A percentile compares a stretch with the other conserved stretches of the same genome.
Evolutionary conservation across 2,797 vertebrate genomes (phyloP).

Genomic region (Thalassophryne amazonica): DNA sequence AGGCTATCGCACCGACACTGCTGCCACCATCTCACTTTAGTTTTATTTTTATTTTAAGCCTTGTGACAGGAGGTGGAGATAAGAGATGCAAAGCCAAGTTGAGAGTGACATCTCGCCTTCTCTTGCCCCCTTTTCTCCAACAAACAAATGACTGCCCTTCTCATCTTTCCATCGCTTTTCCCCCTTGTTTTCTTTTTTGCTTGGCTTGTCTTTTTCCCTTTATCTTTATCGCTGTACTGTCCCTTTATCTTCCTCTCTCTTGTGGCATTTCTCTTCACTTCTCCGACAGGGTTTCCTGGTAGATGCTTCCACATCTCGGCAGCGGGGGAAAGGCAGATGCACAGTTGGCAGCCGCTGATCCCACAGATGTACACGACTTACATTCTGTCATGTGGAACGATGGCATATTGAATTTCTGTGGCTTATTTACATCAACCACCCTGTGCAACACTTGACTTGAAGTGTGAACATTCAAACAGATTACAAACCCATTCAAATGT

Average conservation of each 20-base stretch:
- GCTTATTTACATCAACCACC: slow-evolving; percentile 1
- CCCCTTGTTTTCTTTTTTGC: slow-evolving; percentile 45
- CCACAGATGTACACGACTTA: slow-evolving; percentile 25
- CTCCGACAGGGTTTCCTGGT: slow-evolving; percentile 48
- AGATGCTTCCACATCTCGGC: slow-evolving; percentile 31
- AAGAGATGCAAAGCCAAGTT: slow-evolving; percentile 72
- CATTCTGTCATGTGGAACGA: slow-evolving; percentile 37
- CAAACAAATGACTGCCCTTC: slow-evolving; percentile 37
- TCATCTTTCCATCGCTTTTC: slow-evolving; percentile 38
- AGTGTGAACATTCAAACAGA: background rate
- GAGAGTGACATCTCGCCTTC: slow-evolving; percentile 51
- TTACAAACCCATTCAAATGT: background rate
- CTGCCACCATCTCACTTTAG: slow-evolving; percentile 72
- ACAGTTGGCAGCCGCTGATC: slow-evolving; percentile 27
- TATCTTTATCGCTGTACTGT: slow-evolving; percentile 58
- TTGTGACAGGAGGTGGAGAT: slow-evolving; percentile 69
- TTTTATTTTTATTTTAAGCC: slow-evolving; percentile 79
- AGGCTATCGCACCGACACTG: slow-evolving; percentile 66
- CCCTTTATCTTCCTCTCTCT: slow-evolving; percentile 45
- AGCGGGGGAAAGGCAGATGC: slow-evolving; percentile 29
- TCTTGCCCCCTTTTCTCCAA: slow-evolving; percentile 42
- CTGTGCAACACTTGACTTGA: background rate
- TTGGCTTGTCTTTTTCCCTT: slow-evolving; percentile 55
- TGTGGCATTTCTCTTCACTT: slow-evolving; percentile 45
- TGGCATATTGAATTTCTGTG: slow-evolving; percentile 19